phyloP scores from a whole-genome alignment of 2,113 vertebrate genomes.

The Phalacrocorax pelagicus region DNA sequence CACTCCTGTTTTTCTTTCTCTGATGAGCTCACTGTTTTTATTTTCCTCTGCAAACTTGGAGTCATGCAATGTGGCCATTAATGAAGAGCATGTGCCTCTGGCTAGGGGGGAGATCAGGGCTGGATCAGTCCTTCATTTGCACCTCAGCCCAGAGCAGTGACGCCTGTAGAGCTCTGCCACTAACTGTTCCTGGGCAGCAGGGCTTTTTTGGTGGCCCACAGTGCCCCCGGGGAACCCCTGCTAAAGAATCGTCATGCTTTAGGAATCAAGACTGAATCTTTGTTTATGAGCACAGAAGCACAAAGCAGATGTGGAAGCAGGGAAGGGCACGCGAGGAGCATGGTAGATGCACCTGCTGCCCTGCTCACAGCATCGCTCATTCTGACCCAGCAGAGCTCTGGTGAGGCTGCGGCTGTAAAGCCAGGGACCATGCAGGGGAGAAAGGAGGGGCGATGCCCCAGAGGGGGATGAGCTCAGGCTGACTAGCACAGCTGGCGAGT shows the following conservation, averaged over 20 bases:
- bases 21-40: slow-evolving; percentile 56
- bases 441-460: not conserved
- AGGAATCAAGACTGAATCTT: not conserved
- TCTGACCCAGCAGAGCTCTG: not conserved
- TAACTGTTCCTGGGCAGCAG: not conserved
- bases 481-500: not conserved
- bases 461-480: not conserved
- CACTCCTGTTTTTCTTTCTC: slow-evolving; percentile 12
- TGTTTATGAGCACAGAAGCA: not conserved
- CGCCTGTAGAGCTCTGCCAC: not conserved
- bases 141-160: not conserved
- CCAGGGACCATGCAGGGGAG: accelerated
- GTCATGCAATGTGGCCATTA: slow-evolving; percentile 50
- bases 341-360: not conserved
- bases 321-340: not conserved
- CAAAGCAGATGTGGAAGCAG: not conserved
- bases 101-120: not conserved
- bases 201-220: too few relatives aligned
- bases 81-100: slow-evolving; percentile 51
- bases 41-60: not conserved
- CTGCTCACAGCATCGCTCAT: accelerated
- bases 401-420: not conserved
- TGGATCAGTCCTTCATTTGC: not conserved
- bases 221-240: not conserved
- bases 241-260: not conserved